Evolutionary conservation across 2,113 vertebrate species (phyloP).

Genomic region (Paramisgurnus dabryanus): DNA sequence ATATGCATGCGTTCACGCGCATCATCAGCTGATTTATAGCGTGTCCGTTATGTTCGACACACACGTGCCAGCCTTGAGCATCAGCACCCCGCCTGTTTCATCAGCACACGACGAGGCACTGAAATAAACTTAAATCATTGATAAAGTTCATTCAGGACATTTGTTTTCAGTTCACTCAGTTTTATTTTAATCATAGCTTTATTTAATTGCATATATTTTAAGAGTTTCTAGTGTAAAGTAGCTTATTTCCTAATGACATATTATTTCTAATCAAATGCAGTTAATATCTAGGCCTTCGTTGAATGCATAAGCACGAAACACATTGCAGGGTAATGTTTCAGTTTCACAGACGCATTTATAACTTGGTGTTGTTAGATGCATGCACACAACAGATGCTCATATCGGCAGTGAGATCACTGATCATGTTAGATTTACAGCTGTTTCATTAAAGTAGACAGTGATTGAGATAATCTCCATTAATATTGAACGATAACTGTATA

Average conservation of each 20-base stretch:
- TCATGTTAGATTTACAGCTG: not conserved
- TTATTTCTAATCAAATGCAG: not conserved
- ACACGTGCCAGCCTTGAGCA: not conserved
- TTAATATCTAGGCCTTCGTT: not conserved
- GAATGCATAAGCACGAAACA: not conserved
- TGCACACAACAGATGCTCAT: slow-evolving; percentile 1
- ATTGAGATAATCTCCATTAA: not conserved
- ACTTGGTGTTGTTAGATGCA: not conserved
- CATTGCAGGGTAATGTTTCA: not conserved
- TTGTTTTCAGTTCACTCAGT: not conserved
- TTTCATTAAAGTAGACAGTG: not conserved
- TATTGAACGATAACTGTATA: not conserved
- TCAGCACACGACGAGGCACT: not conserved
- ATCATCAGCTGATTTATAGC: slow-evolving; percentile 1
- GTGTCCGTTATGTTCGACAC: not conserved
- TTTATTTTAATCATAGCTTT: not conserved
- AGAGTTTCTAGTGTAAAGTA: not conserved
- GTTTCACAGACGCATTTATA: not conserved
- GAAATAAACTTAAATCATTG: not conserved
- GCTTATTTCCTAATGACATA: too few relatives aligned
- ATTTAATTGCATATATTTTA: not conserved
- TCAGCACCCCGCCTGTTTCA: not conserved
- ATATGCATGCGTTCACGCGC: slow-evolving; percentile 4
- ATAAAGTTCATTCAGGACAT: not conserved
- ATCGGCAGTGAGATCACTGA: slow-evolving; percentile 5